phyloP scores from a whole-genome alignment of 2,113 vertebrate species.

The Nannobrachium achirus region DNA sequence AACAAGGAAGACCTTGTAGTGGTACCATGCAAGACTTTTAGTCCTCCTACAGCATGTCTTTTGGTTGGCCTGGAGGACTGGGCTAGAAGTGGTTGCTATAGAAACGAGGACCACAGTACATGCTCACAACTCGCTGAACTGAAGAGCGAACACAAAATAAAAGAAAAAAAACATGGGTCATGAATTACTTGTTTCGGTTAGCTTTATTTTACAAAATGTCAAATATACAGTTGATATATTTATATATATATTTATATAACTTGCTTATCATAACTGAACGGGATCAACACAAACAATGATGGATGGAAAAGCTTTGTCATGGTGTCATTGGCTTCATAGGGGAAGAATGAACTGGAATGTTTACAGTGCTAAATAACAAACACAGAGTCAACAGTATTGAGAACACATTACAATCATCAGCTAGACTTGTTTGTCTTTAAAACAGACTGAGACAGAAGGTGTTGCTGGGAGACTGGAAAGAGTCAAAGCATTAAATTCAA shows the following conservation, averaged over 20 bases:
- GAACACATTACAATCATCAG: slow-evolving; percentile 67
- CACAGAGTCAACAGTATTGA: slow-evolving; percentile 74
- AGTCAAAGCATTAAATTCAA: slow-evolving; percentile 13
- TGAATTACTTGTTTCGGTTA: slow-evolving; percentile 50
- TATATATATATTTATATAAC: slow-evolving; percentile 65
- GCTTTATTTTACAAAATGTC: slow-evolving; percentile 74
- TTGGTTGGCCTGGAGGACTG: neutral
- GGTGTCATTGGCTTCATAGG: slow-evolving; percentile 31
- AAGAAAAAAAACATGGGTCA: neutral
- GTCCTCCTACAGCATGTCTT: too few species aligned
- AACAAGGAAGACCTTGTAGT: too few species aligned
- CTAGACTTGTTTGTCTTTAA: slow-evolving; percentile 52
- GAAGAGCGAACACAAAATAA: neutral
- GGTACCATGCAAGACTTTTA: too few species aligned
- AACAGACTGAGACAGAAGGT: slow-evolving; percentile 5
- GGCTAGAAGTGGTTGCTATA: neutral
- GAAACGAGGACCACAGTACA: neutral
- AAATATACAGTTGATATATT: slow-evolving; percentile 71
- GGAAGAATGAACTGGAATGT: slow-evolving; percentile 58
- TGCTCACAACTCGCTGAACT: neutral
- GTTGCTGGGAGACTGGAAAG: neutral
- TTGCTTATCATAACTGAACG: slow-evolving; percentile 56
- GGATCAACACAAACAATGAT: slow-evolving; percentile 46
- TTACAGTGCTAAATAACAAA: slow-evolving; percentile 75
- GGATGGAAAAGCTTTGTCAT: slow-evolving; percentile 19